phyloP scores from a whole-genome alignment of 1,140 invertebrate species.

The Calephelis virginiensis region DNA sequence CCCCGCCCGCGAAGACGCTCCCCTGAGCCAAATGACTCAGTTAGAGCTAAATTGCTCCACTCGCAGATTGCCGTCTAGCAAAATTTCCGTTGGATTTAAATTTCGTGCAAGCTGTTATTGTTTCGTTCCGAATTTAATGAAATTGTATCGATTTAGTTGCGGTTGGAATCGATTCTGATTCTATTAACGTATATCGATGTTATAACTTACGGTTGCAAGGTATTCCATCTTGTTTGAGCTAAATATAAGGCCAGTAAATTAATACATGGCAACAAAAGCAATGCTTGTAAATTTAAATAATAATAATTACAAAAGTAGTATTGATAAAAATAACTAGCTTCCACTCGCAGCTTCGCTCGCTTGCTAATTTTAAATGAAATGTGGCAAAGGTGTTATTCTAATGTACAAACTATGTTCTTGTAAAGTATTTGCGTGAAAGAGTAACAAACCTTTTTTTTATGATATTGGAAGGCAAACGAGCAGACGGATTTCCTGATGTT shows the following conservation, averaged over 20 bases:
- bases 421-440: too few relatives aligned
- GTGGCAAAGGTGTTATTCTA: too few relatives aligned
- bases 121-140: slow-evolving; percentile 50
- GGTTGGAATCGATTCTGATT: slow-evolving; percentile 40
- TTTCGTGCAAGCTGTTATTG: slow-evolving; percentile 55
- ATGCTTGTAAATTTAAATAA: too few relatives aligned
- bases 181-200: slow-evolving; percentile 27
- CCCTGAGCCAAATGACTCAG: slow-evolving; percentile 65
- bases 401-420: too few relatives aligned
- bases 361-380: too few relatives aligned
- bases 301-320: too few relatives aligned
- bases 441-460: too few relatives aligned
- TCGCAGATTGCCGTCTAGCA: slow-evolving; percentile 53
- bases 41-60: slow-evolving; percentile 70
- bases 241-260: neutral
- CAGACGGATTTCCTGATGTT: too few relatives aligned
- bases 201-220: slow-evolving; percentile 12
- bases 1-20: slow-evolving; percentile 54
- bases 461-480: too few relatives aligned
- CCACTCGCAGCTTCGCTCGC: too few relatives aligned
- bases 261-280: too few relatives aligned
- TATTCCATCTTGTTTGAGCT: neutral
- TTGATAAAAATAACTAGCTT: too few relatives aligned
- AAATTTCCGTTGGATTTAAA: slow-evolving; percentile 70
- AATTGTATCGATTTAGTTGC: slow-evolving; percentile 64